These are phyloP conservation scores for Emydoidea blandingii DNA, from an alignment of 2,797 vertebrate genomes.

Conservation along the genomic window DNA sequence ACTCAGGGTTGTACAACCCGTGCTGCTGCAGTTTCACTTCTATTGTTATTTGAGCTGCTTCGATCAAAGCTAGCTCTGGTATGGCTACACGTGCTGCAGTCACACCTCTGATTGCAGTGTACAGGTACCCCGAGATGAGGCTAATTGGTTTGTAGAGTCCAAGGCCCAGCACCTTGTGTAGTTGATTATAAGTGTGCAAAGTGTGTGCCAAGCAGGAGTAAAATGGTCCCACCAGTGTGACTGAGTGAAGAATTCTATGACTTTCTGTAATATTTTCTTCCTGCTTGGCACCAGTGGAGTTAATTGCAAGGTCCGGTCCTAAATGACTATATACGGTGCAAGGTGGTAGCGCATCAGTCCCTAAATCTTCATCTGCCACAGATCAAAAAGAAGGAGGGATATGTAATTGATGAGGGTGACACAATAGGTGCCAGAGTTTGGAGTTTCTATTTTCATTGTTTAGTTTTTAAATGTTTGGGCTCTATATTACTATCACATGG, in stretches of 20 bases:
- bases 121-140: not conserved
- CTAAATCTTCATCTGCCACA: conserved; percentile 29
- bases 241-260: conserved; percentile 25
- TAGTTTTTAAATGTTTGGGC: not conserved
- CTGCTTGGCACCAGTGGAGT: not conserved
- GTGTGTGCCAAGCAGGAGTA: not conserved
- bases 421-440: not conserved
- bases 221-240: not conserved
- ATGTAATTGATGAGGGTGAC: conserved; percentile 8
- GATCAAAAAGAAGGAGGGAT: not conserved
- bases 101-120: not conserved
- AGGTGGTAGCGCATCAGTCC: not conserved
- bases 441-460: not conserved
- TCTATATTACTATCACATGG: not conserved
- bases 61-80: too few relatives aligned
- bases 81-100: not conserved
- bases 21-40: not conserved
- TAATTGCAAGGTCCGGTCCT: not conserved
- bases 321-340: not conserved
- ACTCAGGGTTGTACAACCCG: accelerated
- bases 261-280: not conserved
- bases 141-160: not conserved
- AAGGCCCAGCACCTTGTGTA: not conserved
- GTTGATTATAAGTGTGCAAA: not conserved
- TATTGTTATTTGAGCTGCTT: not conserved